phyloP scores from a whole-genome alignment of 2,888 invertebrate genomes.

The Cyclophora punctaria region DNA sequence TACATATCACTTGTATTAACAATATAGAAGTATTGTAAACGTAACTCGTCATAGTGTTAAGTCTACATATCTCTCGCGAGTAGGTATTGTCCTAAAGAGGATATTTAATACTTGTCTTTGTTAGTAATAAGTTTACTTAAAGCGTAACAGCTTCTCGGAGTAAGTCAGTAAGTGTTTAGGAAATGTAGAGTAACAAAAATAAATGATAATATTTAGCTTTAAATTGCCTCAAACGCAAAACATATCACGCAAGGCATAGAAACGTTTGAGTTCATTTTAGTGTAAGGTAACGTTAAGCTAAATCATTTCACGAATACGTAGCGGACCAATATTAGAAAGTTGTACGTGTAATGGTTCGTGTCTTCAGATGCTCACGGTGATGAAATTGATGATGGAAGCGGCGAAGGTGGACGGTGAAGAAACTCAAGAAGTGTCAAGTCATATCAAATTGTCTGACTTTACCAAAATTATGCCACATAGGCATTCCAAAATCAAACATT shows the following conservation, averaged over 20 bases:
- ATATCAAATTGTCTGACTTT: too few relatives aligned
- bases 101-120: constrained; percentile 30
- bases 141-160: constrained; percentile 26
- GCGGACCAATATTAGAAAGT: constrained; percentile 76
- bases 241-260: constrained; percentile 74
- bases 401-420: constrained; percentile 4
- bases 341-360: constrained; percentile 62
- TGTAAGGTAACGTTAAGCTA: constrained; percentile 61
- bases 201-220: constrained; percentile 44
- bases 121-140: constrained; percentile 24
- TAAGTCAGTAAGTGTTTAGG: constrained; percentile 21
- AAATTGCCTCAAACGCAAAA: constrained; percentile 69
- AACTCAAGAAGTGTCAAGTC: background rate
- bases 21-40: constrained; percentile 61
- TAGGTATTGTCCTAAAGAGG: constrained; percentile 36
- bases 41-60: constrained; percentile 63
- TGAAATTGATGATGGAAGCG: constrained; percentile 11
- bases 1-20: constrained; percentile 75
- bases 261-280: constrained; percentile 65
- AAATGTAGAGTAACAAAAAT: constrained; percentile 32
- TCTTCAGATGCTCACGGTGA: constrained; percentile 15
- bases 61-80: constrained; percentile 58
- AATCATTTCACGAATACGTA: constrained; percentile 70
- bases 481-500: too few relatives aligned
- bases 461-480: too few relatives aligned